Conservation (phyloP, 2,113 vertebrate species). For the Carassius carassius region DNA sequence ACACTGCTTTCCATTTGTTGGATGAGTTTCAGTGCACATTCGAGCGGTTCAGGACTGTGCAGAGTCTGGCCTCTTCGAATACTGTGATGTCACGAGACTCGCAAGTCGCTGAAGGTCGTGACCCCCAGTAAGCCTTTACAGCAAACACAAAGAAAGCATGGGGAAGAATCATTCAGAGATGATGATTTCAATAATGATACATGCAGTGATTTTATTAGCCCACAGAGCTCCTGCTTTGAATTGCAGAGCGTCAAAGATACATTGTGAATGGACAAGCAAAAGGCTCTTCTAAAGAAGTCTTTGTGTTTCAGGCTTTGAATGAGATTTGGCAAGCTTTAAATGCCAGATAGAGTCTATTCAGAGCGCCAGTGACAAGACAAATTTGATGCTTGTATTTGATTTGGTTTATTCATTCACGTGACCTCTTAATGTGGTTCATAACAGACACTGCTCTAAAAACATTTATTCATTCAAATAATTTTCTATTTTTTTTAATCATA, state of each 20-base stretch:
- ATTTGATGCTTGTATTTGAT: background rate
- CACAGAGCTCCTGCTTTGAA: slow-evolving; percentile 10
- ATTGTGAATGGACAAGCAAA: slow-evolving; percentile 25
- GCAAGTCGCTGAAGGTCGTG: background rate
- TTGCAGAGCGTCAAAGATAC: background rate
- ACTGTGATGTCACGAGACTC: background rate
- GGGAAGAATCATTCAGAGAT: background rate
- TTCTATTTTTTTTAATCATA: too few relatives aligned
- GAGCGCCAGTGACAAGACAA: background rate
- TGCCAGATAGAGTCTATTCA: slow-evolving; percentile 10
- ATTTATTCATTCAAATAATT: too few relatives aligned
- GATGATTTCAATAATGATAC: slow-evolving; percentile 22
- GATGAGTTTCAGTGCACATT: background rate
- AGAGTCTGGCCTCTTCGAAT: background rate
- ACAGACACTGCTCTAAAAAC: background rate
- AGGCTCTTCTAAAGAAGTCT: slow-evolving; percentile 10
- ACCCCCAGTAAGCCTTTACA: background rate
- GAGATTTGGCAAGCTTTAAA: slow-evolving; percentile 50
- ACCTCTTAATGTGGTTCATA: background rate
- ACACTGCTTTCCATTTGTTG: background rate
- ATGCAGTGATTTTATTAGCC: slow-evolving; percentile 6
- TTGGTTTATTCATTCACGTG: background rate
- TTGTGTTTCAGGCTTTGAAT: slow-evolving; percentile 34
- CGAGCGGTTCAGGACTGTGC: background rate
- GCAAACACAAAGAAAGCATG: background rate